phyloP scores from a whole-genome alignment of 2,113 vertebrate species.

The Benitochromis conjunctus region DNA sequence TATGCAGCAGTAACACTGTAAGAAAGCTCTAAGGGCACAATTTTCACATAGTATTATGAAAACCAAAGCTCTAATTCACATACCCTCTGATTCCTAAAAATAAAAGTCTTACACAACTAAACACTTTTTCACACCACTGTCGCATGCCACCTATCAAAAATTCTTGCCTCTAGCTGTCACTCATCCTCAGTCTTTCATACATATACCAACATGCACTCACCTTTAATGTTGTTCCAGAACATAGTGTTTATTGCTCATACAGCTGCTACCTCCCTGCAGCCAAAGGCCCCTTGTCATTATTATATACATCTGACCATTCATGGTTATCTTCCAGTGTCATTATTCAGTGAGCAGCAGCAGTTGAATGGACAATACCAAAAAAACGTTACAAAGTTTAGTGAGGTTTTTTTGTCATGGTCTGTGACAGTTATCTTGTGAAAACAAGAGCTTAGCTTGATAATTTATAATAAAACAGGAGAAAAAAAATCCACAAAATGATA shows the following conservation, averaged over 20 bases:
- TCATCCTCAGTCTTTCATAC: background rate
- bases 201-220: background rate
- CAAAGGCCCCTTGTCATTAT: background rate
- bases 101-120: background rate
- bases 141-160: background rate
- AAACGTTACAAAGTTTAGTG: background rate
- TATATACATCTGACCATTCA: background rate
- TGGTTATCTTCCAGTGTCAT: background rate
- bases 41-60: slow-evolving; percentile 2
- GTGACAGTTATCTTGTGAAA: background rate
- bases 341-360: background rate
- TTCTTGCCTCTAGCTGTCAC: background rate
- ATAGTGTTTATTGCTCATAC: background rate
- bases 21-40: background rate
- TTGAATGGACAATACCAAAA: background rate
- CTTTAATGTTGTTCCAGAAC: background rate
- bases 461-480: background rate
- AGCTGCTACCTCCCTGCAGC: background rate
- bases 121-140: background rate
- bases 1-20: background rate
- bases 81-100: background rate
- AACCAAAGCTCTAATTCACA: background rate
- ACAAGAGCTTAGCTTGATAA: background rate
- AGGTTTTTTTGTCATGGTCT: background rate
- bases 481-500: background rate